Evolutionary conservation across 2,113 vertebrate species (phyloP).

Genomic region (Heterotilapia buettikoferi): DNA sequence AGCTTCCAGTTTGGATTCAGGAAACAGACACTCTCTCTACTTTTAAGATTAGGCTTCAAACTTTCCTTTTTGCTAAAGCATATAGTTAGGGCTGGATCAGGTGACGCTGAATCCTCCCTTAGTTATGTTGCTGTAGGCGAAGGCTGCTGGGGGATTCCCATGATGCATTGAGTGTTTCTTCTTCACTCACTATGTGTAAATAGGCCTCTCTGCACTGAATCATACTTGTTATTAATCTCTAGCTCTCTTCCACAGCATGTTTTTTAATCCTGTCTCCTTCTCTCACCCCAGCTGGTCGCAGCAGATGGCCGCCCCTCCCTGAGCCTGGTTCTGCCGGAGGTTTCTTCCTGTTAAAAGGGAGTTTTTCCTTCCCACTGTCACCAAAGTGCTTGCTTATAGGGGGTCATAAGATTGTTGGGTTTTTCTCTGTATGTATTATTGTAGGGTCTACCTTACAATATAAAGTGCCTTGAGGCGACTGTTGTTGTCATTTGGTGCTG

Average conservation of each 20-base stretch:
- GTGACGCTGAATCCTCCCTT: neutral
- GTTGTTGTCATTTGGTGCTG: neutral
- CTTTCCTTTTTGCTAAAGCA: neutral
- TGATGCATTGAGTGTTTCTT: neutral
- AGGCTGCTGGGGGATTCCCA: neutral
- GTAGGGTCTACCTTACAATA: neutral
- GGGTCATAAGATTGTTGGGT: neutral
- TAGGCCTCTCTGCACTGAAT: neutral
- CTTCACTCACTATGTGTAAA: neutral
- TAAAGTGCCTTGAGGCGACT: fast-evolving
- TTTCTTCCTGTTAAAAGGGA: neutral
- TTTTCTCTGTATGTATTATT: neutral
- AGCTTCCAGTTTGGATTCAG: neutral
- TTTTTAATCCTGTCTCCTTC: neutral
- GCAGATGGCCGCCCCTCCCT: neutral
- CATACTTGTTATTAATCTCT: neutral
- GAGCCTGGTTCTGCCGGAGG: neutral
- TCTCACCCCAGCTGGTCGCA: fast-evolving
- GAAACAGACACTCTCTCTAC: neutral
- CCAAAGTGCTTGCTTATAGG: neutral
- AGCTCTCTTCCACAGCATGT: neutral
- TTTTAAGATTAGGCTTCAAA: neutral
- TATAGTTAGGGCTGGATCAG: neutral
- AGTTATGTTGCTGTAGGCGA: neutral
- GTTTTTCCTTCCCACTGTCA: neutral